phyloP scores from a whole-genome alignment of 2,797 vertebrate genomes.

The Helostoma temminkii region DNA sequence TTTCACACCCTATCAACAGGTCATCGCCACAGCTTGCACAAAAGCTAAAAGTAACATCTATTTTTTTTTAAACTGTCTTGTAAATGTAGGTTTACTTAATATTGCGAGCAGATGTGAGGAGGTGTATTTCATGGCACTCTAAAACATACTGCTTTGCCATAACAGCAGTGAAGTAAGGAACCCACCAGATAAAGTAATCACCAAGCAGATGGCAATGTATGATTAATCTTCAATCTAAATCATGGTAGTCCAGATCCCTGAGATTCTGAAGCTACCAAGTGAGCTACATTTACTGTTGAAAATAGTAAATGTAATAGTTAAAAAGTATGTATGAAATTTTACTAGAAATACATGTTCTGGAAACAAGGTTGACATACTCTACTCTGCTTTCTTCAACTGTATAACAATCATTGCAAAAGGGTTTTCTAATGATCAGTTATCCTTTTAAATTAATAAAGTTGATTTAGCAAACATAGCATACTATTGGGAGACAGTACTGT shows the following conservation, averaged over 20 bases:
- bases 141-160: constrained; percentile 7
- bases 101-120: neutral
- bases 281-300: too few species aligned
- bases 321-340: neutral
- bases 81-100: neutral
- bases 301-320: too few species aligned
- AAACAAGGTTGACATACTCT: too few species aligned
- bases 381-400: too few species aligned
- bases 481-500: too few species aligned
- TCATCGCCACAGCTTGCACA: neutral
- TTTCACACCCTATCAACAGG: too few species aligned
- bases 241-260: constrained; percentile 7
- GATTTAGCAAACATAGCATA: too few species aligned
- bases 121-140: neutral
- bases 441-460: too few species aligned
- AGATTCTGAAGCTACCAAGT: constrained; percentile 1
- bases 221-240: constrained; percentile 23
- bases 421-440: too few species aligned
- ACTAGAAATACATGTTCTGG: too few species aligned
- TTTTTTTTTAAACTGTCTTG: neutral
- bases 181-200: constrained; percentile 35
- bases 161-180: constrained; percentile 32
- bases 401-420: too few species aligned
- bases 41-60: too few species aligned
- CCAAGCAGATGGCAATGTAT: constrained; percentile 39